Evolutionary conservation across 2,888 invertebrate genomes (phyloP).

Genomic region (Watsonalla cultraria): DNA sequence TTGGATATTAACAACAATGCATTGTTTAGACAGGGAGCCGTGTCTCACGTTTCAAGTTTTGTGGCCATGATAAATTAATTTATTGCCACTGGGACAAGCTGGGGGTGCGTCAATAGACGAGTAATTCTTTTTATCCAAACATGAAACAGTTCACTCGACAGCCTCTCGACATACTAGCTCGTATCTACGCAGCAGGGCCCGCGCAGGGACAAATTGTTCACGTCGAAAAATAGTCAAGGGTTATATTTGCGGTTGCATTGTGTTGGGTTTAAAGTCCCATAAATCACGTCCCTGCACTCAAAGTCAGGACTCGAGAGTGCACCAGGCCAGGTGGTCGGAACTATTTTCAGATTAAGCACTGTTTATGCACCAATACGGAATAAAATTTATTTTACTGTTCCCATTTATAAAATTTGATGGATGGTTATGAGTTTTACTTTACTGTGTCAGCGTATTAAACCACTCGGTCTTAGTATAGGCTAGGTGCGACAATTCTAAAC

Average conservation of each 20-base stretch:
- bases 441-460: conserved; percentile 24
- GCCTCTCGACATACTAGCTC: conserved; percentile 43
- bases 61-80: conserved; percentile 38
- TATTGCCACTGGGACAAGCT: conserved; percentile 24
- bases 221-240: conserved; percentile 66
- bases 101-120: conserved; percentile 31
- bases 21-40: conserved; percentile 19
- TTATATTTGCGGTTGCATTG: conserved; percentile 72
- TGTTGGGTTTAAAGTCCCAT: conserved; percentile 52
- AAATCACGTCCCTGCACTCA: conserved; percentile 64
- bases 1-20: conserved; percentile 25
- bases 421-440: conserved; percentile 37
- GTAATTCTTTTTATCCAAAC: conserved; percentile 21
- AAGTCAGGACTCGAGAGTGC: conserved; percentile 45
- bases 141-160: conserved; percentile 15
- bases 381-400: conserved; percentile 66
- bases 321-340: conserved; percentile 74
- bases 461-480: conserved; percentile 2
- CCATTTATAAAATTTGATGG: conserved; percentile 62
- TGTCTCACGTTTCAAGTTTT: conserved; percentile 25
- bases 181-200: neutral
- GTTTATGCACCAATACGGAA: conserved; percentile 63
- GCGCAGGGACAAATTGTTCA: conserved; percentile 46
- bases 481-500: conserved; percentile 1
- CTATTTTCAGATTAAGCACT: conserved; percentile 54